A percentile compares a stretch with the other conserved stretches of the same genome.
phyloP scores from a whole-genome alignment of 2,888 invertebrate genomes.

The Drosophila quinaria region DNA sequence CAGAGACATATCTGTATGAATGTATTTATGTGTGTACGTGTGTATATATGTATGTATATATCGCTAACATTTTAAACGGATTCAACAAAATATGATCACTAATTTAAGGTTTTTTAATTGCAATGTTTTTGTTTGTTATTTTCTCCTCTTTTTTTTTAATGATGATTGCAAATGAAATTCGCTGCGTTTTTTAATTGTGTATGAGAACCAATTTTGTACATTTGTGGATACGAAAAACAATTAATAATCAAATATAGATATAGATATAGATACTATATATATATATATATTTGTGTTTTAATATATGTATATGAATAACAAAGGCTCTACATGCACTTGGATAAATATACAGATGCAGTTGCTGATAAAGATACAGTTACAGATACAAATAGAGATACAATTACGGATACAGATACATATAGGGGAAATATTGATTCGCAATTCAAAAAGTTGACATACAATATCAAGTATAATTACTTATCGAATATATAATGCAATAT shows the following conservation, averaged over 20 bases:
- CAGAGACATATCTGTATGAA: constrained; percentile 44
- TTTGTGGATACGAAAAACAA: constrained; percentile 61
- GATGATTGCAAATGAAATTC: constrained; percentile 74
- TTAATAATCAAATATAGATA: constrained; percentile 44
- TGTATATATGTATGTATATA: constrained; percentile 26
- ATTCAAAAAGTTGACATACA: constrained; percentile 60
- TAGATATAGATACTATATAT: constrained; percentile 28
- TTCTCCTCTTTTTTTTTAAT: constrained; percentile 19
- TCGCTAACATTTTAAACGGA: constrained; percentile 61
- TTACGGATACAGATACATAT: constrained; percentile 24
- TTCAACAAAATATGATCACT: constrained; percentile 66
- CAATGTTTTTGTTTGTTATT: constrained; percentile 39
- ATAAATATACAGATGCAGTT: constrained; percentile 42
- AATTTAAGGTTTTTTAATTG: constrained; percentile 64
- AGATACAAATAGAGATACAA: constrained; percentile 37
- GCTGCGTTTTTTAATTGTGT: constrained; percentile 73
- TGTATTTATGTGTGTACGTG: not conserved
- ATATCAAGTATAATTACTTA: constrained; percentile 45
- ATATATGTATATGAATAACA: constrained; percentile 58
- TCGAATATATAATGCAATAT: constrained; percentile 70
- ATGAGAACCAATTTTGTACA: constrained; percentile 81
- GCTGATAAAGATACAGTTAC: constrained; percentile 43
- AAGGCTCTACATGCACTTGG: constrained; percentile 69
- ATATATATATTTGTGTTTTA: constrained; percentile 25
- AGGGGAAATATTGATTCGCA: constrained; percentile 41